Evolutionary conservation across 30 jellyfish, hydroid and myxozoan species (phyloP), one percentile per base, ranked within the genome.

Genomic region (Catostylus mosaicus): DNA sequence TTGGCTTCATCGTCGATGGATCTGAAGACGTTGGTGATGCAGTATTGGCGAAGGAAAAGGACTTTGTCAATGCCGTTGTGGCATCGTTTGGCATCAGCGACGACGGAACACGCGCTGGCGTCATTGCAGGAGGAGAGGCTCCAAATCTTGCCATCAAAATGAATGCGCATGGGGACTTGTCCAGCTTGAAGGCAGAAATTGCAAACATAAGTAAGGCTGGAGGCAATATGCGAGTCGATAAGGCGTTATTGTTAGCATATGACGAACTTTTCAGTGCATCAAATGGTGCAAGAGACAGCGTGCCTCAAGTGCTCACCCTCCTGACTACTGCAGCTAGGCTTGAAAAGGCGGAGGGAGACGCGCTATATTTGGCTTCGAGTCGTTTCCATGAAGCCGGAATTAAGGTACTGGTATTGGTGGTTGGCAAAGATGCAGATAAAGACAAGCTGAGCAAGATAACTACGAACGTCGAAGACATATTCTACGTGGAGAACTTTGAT

Each of bases 261-360:
- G 67, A 35, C 56, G 76, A 56, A 8, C 62, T 84, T 23, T 84
- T 84, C 51, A 56, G 51, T 46, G 19, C 24, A 8, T 30, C 47
- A 20, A 84, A 84, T 14, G 94, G 94, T 0, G 94, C 94, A 24
- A 59, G 94, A 60, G 36, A 20, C 32, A 36, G 30, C 27, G 94
- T 64, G 4, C 88, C 94, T 19, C 84, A 75, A 35, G 56, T 75
- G 30, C 89, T 85, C 61, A 46, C 71, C 20, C 36, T 85, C 14
- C 66, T 85, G 36, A 74, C 96, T n/a, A 27, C 84, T 46, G 96
- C 76, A 52, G 32, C 20, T 1, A 38, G 54, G 11, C 62, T 51
- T 20, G 75, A 65, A 48, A 67, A 50, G 36, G 74, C 56, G 6
- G 89, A 67, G 10, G 34, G 54, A 68, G 51, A 51, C 30, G 27